Base-by-base conservation (phyloP, 2,113 vertebrate genomes). In the Oreocharis arfaki region DNA sequence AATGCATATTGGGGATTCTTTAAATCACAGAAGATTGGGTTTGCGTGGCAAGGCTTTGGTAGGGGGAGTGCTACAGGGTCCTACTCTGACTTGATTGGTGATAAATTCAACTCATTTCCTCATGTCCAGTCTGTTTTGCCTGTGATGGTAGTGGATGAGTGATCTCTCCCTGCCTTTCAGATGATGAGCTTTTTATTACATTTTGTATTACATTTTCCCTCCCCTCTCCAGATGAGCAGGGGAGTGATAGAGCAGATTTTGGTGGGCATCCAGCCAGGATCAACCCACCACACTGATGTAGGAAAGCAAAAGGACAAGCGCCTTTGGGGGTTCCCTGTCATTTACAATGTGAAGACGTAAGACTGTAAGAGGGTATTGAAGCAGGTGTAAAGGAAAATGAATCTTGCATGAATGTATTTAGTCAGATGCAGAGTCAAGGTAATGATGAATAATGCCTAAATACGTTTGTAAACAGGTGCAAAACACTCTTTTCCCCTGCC, bases 391-490 rank as follows among this genome's bases (percentile, higher is more conserved):
- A 69, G 60, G 60, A 67, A 86, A 91, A 21, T 2, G 0, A 73
- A 56, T 55, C 59, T 82, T 79, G 35, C 69, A 24, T 47, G 9
- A 73, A 41, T 61, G 17, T 57, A 47, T 90, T 92, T 61, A 60
- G 81, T 89, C 49, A 94, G 46, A 90, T 63, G 41, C 39, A 84
- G 32, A 82, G 65, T 94, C 75, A 96, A 97, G 79, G 76, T 97
- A 91, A 82, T 55, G 74, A 92, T 93, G 71, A 91, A 92, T 93
- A 96, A 95, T 94, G 81, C 57, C 52, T 90, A 81, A 91, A 91
- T 84, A n/a, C 26, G n/a, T 83, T 86, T 90, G 53, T 93, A 96
- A 96, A 96, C 96, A 96, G 94, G 90, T 97, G 96, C 93, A 94
- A 89, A 89, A 13, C 46, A 61, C 52, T 76, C 64, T 86, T 73